Conservation (phyloP, 2,113 vertebrate genomes). For the Caranx ignobilis region DNA sequence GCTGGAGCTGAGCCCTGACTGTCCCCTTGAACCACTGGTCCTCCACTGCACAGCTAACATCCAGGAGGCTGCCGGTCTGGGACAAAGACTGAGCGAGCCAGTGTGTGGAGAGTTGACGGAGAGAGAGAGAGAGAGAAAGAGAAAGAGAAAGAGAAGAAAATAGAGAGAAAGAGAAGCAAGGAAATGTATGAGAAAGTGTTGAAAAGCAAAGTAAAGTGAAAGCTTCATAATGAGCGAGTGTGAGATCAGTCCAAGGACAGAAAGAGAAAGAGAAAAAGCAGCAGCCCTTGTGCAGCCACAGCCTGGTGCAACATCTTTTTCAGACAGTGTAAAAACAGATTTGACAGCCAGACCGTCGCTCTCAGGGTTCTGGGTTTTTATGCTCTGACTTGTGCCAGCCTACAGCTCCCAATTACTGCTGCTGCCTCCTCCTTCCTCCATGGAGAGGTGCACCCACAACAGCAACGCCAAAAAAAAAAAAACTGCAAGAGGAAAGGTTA, state of each 20-base stretch:
- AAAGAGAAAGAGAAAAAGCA: constrained; percentile 18
- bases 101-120: not conserved
- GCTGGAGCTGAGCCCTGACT: constrained; percentile 30
- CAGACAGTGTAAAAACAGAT: constrained; percentile 31
- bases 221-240: not conserved
- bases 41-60: constrained; percentile 15
- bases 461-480: not conserved
- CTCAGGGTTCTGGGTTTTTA: constrained; percentile 35
- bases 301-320: constrained; percentile 22
- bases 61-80: constrained; percentile 20
- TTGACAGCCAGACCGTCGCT: constrained; percentile 38
- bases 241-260: not conserved
- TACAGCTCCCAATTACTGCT: constrained; percentile 35
- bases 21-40: not conserved
- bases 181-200: not conserved
- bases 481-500: not conserved
- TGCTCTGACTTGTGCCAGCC: constrained; percentile 27
- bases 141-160: not conserved
- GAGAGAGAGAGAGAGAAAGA: not conserved
- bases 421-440: not conserved
- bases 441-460: not conserved
- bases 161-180: not conserved
- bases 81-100: not conserved
- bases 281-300: not conserved
- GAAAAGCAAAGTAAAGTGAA: not conserved